Evolutionary conservation across 2,113 vertebrate genomes (phyloP).

Genomic region (Odontophorus gujanensis): DNA sequence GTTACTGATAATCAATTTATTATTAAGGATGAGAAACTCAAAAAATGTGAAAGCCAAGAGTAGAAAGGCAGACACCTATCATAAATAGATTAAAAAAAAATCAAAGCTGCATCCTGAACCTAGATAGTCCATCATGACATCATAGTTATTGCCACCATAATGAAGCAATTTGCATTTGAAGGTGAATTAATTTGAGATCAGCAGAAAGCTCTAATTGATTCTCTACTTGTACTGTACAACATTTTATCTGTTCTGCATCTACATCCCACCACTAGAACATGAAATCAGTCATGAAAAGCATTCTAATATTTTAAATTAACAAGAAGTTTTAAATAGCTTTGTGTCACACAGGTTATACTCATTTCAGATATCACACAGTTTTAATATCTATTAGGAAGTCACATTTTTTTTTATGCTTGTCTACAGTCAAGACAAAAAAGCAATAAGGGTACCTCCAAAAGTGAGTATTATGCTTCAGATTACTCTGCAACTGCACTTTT

Average conservation of each 20-base stretch:
- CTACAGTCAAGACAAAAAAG: neutral
- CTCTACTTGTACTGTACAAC: rapidly evolving
- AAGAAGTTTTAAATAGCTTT: neutral
- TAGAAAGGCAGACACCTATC: neutral
- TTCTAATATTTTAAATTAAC: neutral
- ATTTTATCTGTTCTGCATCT: neutral
- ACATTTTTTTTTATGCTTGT: neutral
- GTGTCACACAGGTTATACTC: neutral
- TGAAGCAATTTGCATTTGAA: neutral
- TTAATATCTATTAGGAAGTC: neutral
- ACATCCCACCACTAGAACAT: neutral
- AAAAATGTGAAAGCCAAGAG: neutral
- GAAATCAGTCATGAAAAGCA: neutral
- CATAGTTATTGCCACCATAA: neutral
- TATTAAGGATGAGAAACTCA: neutral
- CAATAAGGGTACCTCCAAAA: neutral
- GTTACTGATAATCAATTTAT: neutral
- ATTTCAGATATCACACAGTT: neutral
- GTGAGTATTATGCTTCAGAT: neutral
- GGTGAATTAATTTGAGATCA: neutral
- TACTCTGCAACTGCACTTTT: neutral
- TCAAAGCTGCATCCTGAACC: neutral
- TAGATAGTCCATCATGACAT: neutral
- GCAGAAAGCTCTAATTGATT: neutral
- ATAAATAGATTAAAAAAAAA: neutral